phyloP scores from a whole-genome alignment of 1,140 invertebrate genomes.

The Calliopsis andreniformis region DNA sequence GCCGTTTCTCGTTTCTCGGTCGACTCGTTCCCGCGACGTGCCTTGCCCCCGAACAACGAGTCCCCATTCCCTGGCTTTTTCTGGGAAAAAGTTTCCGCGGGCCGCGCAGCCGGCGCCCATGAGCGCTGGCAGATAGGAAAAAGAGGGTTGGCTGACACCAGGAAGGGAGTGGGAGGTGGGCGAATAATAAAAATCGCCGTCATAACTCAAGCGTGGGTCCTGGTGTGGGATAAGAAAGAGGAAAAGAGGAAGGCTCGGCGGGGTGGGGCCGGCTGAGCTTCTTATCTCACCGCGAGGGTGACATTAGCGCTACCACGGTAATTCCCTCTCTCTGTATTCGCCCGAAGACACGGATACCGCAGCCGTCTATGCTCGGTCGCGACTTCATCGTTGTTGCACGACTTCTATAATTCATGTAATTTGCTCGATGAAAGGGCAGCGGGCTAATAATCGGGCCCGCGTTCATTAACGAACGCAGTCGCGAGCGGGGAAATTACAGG shows the following conservation, averaged over 20 bases:
- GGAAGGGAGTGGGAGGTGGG: constrained; percentile 61
- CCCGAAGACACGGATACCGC: constrained; percentile 63
- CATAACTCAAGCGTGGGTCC: constrained; percentile 78
- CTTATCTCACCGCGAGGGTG: constrained; percentile 79
- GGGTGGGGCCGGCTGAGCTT: constrained; percentile 67
- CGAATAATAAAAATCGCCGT: constrained; percentile 81
- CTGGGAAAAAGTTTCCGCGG: constrained; percentile 64
- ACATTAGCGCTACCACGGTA: constrained; percentile 78
- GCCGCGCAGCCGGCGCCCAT: constrained; percentile 67
- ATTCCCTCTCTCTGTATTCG: constrained; percentile 73
- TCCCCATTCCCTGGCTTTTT: constrained; percentile 47
- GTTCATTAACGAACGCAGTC: neutral
- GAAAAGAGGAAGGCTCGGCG: constrained; percentile 16
- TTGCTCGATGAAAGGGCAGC: constrained; percentile 13
- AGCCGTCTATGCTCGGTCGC: constrained; percentile 50
- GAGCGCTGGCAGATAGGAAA: constrained; percentile 66
- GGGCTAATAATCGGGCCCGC: neutral
- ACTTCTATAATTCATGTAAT: constrained; percentile 34
- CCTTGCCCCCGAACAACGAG: constrained; percentile 2
- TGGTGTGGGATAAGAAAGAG: constrained; percentile 69
- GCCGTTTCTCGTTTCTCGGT: neutral
- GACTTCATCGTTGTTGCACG: constrained; percentile 27
- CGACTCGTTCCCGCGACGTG: neutral
- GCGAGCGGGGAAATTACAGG: constrained; percentile 13
- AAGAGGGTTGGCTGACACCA: constrained; percentile 55